phyloP scores from a whole-genome alignment of 2,797 vertebrate species.

The Girardinus metallicus region DNA sequence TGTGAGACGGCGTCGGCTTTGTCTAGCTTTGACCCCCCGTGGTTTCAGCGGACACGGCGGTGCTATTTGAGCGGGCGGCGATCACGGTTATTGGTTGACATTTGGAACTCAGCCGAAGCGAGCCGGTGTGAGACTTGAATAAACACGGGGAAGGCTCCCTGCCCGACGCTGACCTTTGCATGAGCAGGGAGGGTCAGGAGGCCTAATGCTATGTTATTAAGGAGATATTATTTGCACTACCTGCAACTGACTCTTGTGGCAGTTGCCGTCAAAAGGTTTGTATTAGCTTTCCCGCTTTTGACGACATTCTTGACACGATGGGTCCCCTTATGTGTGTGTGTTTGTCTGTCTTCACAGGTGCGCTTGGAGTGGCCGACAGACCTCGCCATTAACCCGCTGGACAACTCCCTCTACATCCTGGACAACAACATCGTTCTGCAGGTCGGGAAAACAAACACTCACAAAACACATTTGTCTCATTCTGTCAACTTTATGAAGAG shows the following conservation, averaged over 20 bases:
- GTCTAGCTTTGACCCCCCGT: conserved; percentile 67
- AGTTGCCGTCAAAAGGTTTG: conserved; percentile 12
- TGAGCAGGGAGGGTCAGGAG: conserved; percentile 68
- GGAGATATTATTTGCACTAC: conserved; percentile 67
- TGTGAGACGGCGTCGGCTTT: conserved; percentile 39
- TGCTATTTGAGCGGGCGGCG: conserved; percentile 71
- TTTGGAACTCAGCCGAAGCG: conserved; percentile 69
- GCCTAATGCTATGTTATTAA: conserved; percentile 75
- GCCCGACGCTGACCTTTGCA: conserved; percentile 74
- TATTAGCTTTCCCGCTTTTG: conserved; percentile 27
- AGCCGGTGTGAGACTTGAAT: conserved; percentile 68
- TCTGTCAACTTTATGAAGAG: not conserved
- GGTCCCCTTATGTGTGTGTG: not conserved
- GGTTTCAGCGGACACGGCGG: conserved; percentile 49
- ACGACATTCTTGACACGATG: not conserved
- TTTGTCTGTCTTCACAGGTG: conserved; percentile 78
- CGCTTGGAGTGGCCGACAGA: conserved; percentile 97
- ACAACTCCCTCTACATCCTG: conserved; percentile 95
- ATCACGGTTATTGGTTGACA: conserved; percentile 81
- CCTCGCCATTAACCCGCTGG: conserved; percentile 92
- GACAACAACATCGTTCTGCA: conserved; percentile 96
- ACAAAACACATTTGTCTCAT: not conserved
- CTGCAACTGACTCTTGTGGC: conserved; percentile 52
- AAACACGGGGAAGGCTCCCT: conserved; percentile 74
- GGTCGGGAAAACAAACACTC: conserved; percentile 45